Conservation (phyloP, 2,797 vertebrate genomes). For the Diceros bicornis region DNA sequence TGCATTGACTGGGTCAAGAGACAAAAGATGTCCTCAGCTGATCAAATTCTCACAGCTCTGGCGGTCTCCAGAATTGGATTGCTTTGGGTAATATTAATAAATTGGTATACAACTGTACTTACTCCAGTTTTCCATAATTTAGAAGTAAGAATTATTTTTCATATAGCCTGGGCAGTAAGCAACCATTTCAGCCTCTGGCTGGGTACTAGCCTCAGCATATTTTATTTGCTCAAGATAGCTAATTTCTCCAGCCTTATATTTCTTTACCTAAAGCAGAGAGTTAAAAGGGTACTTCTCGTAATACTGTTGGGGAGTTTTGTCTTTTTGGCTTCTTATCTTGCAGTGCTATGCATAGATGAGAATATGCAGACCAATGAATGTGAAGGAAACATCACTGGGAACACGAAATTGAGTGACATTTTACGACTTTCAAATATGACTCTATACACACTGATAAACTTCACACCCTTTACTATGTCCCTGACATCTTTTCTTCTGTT, state of each 20-base stretch:
- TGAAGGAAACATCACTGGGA: slow-evolving; percentile 24
- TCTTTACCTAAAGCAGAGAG: slow-evolving; percentile 25
- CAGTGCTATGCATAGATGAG: accelerated
- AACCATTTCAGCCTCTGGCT: slow-evolving; percentile 64
- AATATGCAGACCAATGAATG: accelerated
- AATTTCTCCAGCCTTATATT: slow-evolving; percentile 32
- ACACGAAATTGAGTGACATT: accelerated
- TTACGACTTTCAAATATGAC: accelerated
- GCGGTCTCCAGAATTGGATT: slow-evolving; percentile 30
- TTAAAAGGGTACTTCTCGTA: neutral
- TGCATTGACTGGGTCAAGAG: neutral
- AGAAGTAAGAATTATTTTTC: neutral
- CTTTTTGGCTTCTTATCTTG: neutral
- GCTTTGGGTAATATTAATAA: neutral
- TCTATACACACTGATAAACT: neutral
- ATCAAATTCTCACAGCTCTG: slow-evolving; percentile 64
- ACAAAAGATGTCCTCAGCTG: neutral
- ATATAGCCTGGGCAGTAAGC: neutral
- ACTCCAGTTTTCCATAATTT: neutral
- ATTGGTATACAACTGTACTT: neutral
- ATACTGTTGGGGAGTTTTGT: neutral
- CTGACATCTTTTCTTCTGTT: slow-evolving; percentile 40
- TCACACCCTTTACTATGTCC: neutral
- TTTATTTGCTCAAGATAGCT: slow-evolving; percentile 67
- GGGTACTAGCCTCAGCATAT: neutral